These are phyloP conservation scores for Pseudorhombus dupliciocellatus DNA, from an alignment of 2,113 vertebrate species.

Conservation along the genomic window DNA sequence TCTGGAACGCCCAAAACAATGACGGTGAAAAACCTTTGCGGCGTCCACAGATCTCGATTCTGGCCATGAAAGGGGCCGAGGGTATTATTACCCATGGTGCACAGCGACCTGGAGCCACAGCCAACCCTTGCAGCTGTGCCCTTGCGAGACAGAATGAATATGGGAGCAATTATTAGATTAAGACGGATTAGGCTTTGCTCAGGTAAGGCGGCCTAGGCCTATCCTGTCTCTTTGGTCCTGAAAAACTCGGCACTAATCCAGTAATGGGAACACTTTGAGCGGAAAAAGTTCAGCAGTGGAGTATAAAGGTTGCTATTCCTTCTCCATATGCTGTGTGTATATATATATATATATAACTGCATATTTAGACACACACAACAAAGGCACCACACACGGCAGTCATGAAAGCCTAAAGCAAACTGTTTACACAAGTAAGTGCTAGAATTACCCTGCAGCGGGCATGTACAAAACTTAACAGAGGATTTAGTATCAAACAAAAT, in stretches of 20 bases:
- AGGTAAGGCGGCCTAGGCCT: slow-evolving; percentile 50
- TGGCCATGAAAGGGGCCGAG: slow-evolving; percentile 40
- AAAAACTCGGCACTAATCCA: slow-evolving; percentile 60
- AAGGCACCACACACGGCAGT: slow-evolving; percentile 26
- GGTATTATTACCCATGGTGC: slow-evolving; percentile 57
- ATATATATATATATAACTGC: background rate
- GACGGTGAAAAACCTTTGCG: slow-evolving; percentile 18
- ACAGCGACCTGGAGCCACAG: slow-evolving; percentile 43
- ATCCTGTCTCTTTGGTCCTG: slow-evolving; percentile 46
- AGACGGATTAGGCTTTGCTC: slow-evolving; percentile 63
- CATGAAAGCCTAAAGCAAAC: slow-evolving; percentile 45
- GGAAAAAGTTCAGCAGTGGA: slow-evolving; percentile 16
- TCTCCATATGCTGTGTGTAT: slow-evolving; percentile 9
- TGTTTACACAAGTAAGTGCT: slow-evolving; percentile 56
- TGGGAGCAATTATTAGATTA: slow-evolving; percentile 78
- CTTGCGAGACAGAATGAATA: slow-evolving; percentile 52
- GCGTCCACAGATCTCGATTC: slow-evolving; percentile 32
- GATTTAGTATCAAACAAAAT: slow-evolving; percentile 52
- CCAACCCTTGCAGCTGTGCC: slow-evolving; percentile 59
- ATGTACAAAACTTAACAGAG: slow-evolving; percentile 34
- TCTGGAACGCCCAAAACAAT: slow-evolving; percentile 39
- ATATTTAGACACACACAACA: slow-evolving; percentile 18
- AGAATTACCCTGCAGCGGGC: slow-evolving; percentile 33
- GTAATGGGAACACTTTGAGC: slow-evolving; percentile 59
- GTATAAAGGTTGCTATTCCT: slow-evolving; percentile 30